Evolutionary conservation across 30 jellyfish, hydroid and myxozoan species (phyloP).

Genomic region (Pelagia noctiluca): DNA sequence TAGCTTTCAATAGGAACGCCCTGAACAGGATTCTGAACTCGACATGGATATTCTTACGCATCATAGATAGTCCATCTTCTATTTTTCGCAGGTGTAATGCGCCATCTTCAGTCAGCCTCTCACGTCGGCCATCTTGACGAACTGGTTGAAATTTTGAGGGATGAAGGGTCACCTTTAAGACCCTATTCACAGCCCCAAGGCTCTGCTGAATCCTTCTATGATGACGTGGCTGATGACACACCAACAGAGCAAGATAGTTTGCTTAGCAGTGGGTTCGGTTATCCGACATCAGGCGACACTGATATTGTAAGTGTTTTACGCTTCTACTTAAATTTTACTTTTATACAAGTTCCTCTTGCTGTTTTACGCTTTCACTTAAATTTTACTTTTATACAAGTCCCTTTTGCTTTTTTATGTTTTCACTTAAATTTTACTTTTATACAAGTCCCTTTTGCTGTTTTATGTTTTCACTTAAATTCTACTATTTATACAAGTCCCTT

Average conservation of each 20-base stretch:
- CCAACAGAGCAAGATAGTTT: conserved; percentile 29
- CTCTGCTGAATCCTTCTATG: background rate
- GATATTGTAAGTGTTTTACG: conserved; percentile 29
- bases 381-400: background rate
- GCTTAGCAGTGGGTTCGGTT: conserved; percentile 45
- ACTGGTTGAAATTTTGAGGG: conserved; percentile 29
- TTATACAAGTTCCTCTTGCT: background rate
- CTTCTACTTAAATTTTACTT: background rate
- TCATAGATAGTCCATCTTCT: too few species aligned
- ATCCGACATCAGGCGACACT: conserved; percentile 52
- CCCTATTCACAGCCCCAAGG: background rate
- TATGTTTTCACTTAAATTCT: too few species aligned
- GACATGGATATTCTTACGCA: too few species aligned
- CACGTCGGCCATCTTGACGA: conserved; percentile 45
- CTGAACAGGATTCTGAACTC: too few species aligned
- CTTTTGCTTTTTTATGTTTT: background rate
- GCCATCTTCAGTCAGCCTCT: conserved; percentile 71
- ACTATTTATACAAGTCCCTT: too few species aligned
- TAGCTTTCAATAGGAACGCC: too few species aligned
- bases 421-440: too few species aligned
- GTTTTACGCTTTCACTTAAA: background rate
- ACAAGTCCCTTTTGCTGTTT: too few species aligned
- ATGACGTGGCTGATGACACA: background rate
- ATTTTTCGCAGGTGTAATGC: conserved; percentile 59
- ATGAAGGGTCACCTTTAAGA: conserved; percentile 47